Conservation (phyloP, 2,113 vertebrate species). For the Nesogale talazaci region DNA sequence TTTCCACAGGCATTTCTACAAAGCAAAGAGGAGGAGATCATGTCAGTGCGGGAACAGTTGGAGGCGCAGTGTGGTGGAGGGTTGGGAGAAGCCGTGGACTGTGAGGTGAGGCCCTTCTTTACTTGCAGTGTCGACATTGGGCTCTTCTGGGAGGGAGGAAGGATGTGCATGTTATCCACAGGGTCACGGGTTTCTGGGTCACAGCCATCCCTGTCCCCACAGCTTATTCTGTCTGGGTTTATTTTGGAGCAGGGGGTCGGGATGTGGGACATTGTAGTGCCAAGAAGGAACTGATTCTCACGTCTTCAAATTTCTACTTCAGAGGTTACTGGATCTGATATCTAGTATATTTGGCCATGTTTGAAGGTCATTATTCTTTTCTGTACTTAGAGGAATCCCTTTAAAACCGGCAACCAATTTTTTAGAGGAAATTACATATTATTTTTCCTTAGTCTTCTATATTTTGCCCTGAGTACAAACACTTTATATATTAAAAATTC, state of each 20-base stretch:
- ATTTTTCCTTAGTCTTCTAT: background rate
- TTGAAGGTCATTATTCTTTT: background rate
- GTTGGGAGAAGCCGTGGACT: conserved; percentile 75
- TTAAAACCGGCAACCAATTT: background rate
- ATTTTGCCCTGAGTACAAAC: background rate
- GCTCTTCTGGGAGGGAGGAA: background rate
- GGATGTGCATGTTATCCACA: background rate
- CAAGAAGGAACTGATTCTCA: background rate
- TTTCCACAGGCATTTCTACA: conserved; percentile 89
- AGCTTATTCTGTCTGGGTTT: background rate
- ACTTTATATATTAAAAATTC: background rate
- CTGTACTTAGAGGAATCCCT: background rate
- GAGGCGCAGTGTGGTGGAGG: conserved; percentile 87
- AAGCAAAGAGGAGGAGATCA: conserved; percentile 93
- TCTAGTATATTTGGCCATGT: background rate
- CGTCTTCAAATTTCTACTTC: background rate
- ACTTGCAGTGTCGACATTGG: background rate
- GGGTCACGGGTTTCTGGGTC: background rate
- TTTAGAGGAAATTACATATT: background rate
- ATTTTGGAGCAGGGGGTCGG: background rate
- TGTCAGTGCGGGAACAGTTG: conserved; percentile 89
- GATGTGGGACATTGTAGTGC: background rate
- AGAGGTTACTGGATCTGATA: background rate
- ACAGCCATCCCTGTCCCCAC: background rate
- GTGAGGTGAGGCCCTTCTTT: conserved; percentile 62